Evolutionary conservation across 2,113 vertebrate species (phyloP), one percentile per base, ranked within the genome.

Genomic region (Orthonyx spaldingii): DNA sequence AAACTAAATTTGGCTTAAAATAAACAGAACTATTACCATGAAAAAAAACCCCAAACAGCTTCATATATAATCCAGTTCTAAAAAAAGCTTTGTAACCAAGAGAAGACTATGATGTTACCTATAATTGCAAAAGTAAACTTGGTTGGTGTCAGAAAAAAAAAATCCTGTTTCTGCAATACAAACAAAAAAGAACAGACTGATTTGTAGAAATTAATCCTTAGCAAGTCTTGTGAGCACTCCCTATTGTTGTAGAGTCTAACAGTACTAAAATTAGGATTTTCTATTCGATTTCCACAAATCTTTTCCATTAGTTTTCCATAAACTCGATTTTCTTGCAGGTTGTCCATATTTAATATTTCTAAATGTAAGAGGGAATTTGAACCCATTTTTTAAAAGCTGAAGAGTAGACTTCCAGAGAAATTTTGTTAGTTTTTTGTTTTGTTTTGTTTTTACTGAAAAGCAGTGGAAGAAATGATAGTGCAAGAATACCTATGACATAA

Each of bases 1-100:
- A 52, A 79, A 89, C 39, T 71, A 84, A 76, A 91, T 82, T 81
- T 82, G 39, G 4, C 77, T 89, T 79, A 79, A 93, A 94, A 87
- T 46, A 65, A 42, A 66, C 26, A 75, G 11, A 87, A 47, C 28
- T 66, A 66, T 63, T 81, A 66, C 6, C 7, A 22, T 53, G 4
- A 11, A 63, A 87, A 80, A 63, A 59, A 3, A 0, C 2, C 5
- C 4, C 28, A 1, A 64, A 5, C 3, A 56, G 4, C 23, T 60
- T 84, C 15, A 52, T 64, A 71, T 59, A 35, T 71, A 91, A 44
- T 47, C 35, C 21, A 75, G 27, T 71, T 94, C 52, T 70, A 56
- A 53, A 95, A 84, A 63, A 66, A 2, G 0, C 26, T 84, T 74
- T 59, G 47, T 63, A 75, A 28, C 27, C 11, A 42, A 78, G 47